Conservation (phyloP, 1,140 invertebrate species). For the Bicyclus anynana region DNA sequence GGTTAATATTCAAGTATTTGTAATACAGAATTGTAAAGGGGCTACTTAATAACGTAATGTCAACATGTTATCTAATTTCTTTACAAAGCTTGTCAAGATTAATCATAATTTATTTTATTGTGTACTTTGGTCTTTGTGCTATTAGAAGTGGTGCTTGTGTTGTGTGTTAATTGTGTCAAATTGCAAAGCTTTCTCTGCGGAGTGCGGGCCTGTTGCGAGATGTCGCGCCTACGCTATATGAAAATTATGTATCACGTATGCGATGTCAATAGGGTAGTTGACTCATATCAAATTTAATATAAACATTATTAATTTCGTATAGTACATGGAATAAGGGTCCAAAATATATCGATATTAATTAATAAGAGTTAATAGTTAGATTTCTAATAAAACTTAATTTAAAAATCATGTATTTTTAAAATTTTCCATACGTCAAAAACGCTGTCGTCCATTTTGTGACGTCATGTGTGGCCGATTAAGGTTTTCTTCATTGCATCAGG, state of each 20-base stretch:
- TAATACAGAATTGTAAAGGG: not conserved
- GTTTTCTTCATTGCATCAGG: no score
- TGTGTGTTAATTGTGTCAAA: conserved; percentile 27
- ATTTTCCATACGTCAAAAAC: no score
- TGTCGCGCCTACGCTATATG: conserved; percentile 21
- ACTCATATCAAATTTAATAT: no score
- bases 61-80: conserved; percentile 17
- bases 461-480: no score
- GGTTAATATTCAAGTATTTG: conserved; percentile 2
- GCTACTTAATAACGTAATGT: conserved; percentile 17
- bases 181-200: conserved; percentile 26
- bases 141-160: conserved; percentile 14
- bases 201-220: conserved; percentile 16
- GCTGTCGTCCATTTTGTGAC: no score
- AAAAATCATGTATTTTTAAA: no score
- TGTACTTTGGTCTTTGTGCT: conserved; percentile 11
- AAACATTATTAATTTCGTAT: no score
- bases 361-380: no score
- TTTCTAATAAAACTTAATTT: no score
- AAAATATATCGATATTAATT: no score
- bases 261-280: not conserved
- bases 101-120: conserved; percentile 25
- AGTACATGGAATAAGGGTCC: no score
- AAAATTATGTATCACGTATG: conserved; percentile 13
- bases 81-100: conserved; percentile 19